A percentile compares a stretch with the other conserved stretches of the same genome.
These are phyloP conservation scores for Atta colombica DNA, from an alignment of 1,140 invertebrate genomes.

Conservation along the genomic window DNA sequence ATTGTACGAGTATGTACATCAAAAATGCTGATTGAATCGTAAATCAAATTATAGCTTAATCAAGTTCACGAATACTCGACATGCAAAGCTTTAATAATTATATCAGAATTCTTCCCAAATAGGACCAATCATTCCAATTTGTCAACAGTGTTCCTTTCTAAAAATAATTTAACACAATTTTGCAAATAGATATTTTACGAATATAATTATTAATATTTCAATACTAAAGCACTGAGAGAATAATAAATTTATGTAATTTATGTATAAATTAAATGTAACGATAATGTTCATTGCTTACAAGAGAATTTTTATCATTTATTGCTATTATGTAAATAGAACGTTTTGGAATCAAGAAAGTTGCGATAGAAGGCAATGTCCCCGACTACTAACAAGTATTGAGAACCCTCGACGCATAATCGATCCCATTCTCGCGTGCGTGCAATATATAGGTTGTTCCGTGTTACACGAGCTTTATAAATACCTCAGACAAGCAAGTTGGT, in stretches of 20 bases:
- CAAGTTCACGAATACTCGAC: not conserved
- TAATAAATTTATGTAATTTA: conserved; percentile 12
- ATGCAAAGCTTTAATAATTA: not conserved
- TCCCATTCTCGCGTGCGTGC: conserved; percentile 18
- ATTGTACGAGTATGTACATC: not conserved
- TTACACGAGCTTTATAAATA: conserved; percentile 57
- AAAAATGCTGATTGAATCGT: conserved; percentile 8
- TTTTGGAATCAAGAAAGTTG: not conserved
- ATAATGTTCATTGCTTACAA: not conserved
- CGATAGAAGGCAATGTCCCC: not conserved
- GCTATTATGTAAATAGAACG: not conserved
- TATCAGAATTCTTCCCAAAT: not conserved
- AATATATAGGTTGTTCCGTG: not conserved
- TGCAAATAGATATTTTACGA: not conserved
- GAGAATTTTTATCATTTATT: not conserved
- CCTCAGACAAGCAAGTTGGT: conserved; percentile 10
- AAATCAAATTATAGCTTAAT: not conserved
- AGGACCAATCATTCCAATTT: not conserved
- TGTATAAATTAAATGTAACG: not conserved
- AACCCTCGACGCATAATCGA: conserved; percentile 24
- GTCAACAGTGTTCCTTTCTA: not conserved
- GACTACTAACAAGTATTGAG: not conserved
- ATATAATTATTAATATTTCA: not conserved
- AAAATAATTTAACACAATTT: not conserved
- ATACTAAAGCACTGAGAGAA: not conserved